These are phyloP conservation scores for Lepilemur septentrionalis DNA, from an alignment of 2,797 vertebrate genomes.

Conservation along the genomic window DNA sequence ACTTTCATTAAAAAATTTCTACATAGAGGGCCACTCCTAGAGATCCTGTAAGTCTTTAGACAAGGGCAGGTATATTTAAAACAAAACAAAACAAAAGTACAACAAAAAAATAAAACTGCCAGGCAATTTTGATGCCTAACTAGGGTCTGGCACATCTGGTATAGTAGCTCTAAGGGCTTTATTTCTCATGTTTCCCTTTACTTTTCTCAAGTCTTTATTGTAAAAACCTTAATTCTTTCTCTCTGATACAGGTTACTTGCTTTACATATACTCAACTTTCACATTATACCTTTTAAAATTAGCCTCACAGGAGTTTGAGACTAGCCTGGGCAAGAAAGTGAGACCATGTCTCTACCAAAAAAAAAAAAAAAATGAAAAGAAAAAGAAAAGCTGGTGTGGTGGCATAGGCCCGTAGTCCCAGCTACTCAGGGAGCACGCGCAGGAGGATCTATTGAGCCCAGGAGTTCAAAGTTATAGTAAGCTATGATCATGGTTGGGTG, in stretches of 20 bases:
- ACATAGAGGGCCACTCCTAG: neutral
- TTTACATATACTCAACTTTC: neutral
- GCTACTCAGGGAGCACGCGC: no score
- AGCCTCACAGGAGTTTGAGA: neutral
- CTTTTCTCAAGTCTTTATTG: neutral
- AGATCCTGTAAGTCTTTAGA: neutral
- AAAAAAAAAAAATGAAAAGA: no score
- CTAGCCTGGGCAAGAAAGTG: no score
- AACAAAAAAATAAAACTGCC: neutral
- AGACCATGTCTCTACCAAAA: no score
- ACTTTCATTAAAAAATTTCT: neutral
- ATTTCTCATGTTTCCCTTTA: neutral
- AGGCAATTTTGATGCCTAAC: neutral
- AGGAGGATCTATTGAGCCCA: no score
- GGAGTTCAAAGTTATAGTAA: no score
- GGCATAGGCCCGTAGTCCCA: no score
- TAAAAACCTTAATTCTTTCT: constrained; percentile 19
- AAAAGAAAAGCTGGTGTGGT: no score
- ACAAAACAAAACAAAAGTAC: neutral
- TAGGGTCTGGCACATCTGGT: neutral
- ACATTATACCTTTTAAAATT: neutral
- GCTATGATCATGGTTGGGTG: no score
- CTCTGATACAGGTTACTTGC: neutral
- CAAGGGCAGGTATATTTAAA: neutral
- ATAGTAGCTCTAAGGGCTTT: neutral